phyloP scores from a whole-genome alignment of 2,113 vertebrate species.

The Microtus pennsylvanicus region DNA sequence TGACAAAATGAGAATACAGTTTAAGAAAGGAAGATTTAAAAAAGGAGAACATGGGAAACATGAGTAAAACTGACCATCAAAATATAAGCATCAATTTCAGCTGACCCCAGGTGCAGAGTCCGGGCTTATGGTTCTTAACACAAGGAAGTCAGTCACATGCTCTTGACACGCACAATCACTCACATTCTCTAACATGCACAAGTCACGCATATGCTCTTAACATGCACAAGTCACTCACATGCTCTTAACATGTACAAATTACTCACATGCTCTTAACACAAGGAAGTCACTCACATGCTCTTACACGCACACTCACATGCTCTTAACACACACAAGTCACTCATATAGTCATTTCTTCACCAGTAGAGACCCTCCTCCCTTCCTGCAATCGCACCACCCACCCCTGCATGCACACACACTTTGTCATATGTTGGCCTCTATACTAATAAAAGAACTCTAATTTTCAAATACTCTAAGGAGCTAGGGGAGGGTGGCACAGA shows the following conservation, averaged over 20 bases:
- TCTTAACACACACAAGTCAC: neutral
- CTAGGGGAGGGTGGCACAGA: neutral
- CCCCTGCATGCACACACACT: neutral
- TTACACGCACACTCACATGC: neutral
- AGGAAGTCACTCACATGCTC: too few relatives aligned
- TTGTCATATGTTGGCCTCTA: slow-evolving; percentile 13
- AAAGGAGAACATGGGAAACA: slow-evolving; percentile 10
- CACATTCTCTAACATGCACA: too few relatives aligned
- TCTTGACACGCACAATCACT: too few relatives aligned
- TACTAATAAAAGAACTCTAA: slow-evolving; percentile 63
- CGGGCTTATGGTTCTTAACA: neutral
- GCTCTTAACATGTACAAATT: too few relatives aligned
- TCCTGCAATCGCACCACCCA: neutral
- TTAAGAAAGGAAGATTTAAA: slow-evolving; percentile 7
- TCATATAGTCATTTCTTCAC: neutral
- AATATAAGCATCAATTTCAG: neutral
- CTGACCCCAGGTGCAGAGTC: neutral
- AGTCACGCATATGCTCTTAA: neutral
- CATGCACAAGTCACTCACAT: neutral
- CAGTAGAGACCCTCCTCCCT: neutral
- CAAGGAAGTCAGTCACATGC: neutral
- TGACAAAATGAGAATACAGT: slow-evolving; percentile 56
- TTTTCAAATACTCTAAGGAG: slow-evolving; percentile 64
- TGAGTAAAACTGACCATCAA: neutral
- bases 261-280: too few relatives aligned